Percentiles rank a stretch among this genome's conserved stretches.
Conservation (phyloP, 1,140 invertebrate genomes). For the Lasioglossum albipes region DNA sequence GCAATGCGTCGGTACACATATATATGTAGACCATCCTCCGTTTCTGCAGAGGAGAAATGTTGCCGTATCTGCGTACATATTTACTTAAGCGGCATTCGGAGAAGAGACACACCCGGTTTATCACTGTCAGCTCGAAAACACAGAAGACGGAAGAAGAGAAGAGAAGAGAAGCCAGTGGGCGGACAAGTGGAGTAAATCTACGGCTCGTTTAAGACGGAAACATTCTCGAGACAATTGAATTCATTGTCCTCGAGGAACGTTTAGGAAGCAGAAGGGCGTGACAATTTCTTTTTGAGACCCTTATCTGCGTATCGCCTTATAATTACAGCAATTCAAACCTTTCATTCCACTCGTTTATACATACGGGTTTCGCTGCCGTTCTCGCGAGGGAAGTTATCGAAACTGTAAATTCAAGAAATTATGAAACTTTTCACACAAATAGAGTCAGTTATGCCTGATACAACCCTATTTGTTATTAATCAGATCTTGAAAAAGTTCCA, state of each 20-base stretch:
- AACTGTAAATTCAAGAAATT: too few species aligned
- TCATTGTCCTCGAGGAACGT: slow-evolving; percentile 40
- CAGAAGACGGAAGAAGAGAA: slow-evolving; percentile 20
- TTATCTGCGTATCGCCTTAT: neutral
- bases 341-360: neutral
- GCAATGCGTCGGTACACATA: neutral
- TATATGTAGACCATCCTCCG: neutral
- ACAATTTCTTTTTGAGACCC: neutral
- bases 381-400: too few species aligned
- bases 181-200: slow-evolving; percentile 53
- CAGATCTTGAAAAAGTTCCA: too few species aligned
- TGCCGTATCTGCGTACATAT: slow-evolving; percentile 5
- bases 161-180: slow-evolving; percentile 23
- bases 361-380: too few species aligned
- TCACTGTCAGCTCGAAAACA: slow-evolving; percentile 49
- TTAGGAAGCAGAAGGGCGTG: neutral
- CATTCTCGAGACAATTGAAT: slow-evolving; percentile 57
- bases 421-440: too few species aligned
- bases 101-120: slow-evolving; percentile 28
- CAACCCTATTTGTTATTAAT: too few species aligned
- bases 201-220: slow-evolving; percentile 54
- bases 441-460: too few species aligned
- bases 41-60: neutral
- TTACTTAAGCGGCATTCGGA: slow-evolving; percentile 25
- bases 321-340: neutral